Conservation (phyloP, 2,797 vertebrate species). For the Loris lydekkerianus region DNA sequence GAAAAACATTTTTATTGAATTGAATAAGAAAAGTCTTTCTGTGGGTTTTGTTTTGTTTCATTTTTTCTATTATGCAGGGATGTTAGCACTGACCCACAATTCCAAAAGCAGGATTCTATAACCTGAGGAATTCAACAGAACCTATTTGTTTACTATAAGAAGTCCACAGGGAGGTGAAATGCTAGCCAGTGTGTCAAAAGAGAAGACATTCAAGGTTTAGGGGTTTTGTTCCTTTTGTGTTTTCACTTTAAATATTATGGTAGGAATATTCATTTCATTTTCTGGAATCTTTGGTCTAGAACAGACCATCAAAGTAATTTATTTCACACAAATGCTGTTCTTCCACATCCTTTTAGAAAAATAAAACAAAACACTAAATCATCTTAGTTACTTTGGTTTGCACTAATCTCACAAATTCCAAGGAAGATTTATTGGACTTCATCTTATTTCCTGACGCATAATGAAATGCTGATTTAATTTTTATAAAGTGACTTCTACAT, state of each 20-base stretch:
- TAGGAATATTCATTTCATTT: not conserved
- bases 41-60: too few relatives aligned
- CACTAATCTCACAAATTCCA: not conserved
- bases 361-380: not conserved
- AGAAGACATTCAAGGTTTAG: not conserved
- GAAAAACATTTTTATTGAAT: conserved; percentile 34
- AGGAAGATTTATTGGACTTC: not conserved
- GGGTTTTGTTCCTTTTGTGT: not conserved
- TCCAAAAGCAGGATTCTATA: not conserved
- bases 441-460: not conserved
- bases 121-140: not conserved
- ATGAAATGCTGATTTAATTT: conserved; percentile 17
- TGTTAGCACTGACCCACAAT: not conserved
- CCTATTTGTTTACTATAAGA: not conserved
- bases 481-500: not conserved
- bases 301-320: not conserved
- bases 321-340: not conserved
- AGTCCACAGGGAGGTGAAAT: not conserved
- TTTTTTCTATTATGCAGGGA: not conserved
- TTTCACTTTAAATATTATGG: not conserved
- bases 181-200: not conserved
- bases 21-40: not conserved
- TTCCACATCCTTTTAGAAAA: not conserved
- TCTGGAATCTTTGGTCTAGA: not conserved
- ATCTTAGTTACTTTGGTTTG: not conserved